A percentile compares a stretch with the other conserved stretches of the same genome.
Conservation (phyloP, 2,797 vertebrate genomes). For the Microchirus variegatus region DNA sequence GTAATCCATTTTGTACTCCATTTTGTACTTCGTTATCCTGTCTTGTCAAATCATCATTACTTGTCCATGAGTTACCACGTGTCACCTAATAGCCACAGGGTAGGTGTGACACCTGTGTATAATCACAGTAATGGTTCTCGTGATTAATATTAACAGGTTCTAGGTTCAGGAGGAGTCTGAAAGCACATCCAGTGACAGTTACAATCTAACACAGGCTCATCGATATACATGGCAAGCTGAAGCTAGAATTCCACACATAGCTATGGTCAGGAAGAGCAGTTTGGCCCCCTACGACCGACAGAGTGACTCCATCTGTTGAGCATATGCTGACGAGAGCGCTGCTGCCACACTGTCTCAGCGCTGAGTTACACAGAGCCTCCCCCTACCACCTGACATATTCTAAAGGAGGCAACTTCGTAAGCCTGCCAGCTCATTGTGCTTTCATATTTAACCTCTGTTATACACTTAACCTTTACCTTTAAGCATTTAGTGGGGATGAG, state of each 20-base stretch:
- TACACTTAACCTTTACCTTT: constrained; percentile 77
- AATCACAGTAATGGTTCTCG: constrained; percentile 35
- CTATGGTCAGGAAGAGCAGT: constrained; percentile 57
- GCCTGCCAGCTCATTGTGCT: constrained; percentile 67
- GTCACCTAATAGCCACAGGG: constrained; percentile 23
- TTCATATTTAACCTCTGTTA: constrained; percentile 75
- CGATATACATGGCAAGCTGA: constrained; percentile 22
- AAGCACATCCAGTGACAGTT: constrained; percentile 35
- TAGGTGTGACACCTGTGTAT: constrained; percentile 32
- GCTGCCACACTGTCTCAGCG: constrained; percentile 65
- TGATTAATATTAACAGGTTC: constrained; percentile 46
- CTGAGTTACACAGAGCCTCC: constrained; percentile 45
- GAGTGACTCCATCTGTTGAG: constrained; percentile 68
- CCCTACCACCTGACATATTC: constrained; percentile 64
- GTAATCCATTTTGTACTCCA: constrained; percentile 5
- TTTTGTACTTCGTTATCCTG: background rate
- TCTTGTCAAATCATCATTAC: constrained; percentile 20
- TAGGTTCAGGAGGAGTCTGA: constrained; percentile 23
- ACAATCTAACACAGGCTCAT: constrained; percentile 35
- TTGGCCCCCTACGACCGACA: constrained; percentile 51
- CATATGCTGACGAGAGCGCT: constrained; percentile 58
- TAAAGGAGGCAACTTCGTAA: constrained; percentile 67
- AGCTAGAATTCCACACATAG: constrained; percentile 64
- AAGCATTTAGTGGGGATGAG: constrained; percentile 63
- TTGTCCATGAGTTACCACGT: background rate